Evolutionary conservation across 2,888 invertebrate species (phyloP).

Genomic region (Agonopterix heracliana): DNA sequence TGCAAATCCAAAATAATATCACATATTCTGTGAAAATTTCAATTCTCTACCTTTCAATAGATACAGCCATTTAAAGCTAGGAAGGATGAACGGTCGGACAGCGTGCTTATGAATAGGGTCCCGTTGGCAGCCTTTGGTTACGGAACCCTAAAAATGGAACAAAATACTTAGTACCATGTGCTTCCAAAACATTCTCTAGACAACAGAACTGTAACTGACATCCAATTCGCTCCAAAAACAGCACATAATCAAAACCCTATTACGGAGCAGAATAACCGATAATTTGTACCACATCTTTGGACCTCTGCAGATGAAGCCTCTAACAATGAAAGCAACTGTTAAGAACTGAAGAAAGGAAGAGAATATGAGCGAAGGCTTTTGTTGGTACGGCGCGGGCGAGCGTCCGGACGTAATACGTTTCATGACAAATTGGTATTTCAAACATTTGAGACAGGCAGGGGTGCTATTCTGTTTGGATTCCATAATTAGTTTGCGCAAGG

Average conservation of each 20-base stretch:
- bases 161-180: too few relatives aligned
- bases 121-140: too few relatives aligned
- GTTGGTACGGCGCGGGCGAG: neutral
- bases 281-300: constrained; percentile 28
- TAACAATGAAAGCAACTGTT: constrained; percentile 38
- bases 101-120: too few relatives aligned
- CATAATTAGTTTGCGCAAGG: neutral
- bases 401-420: constrained; percentile 32
- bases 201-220: too few relatives aligned
- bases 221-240: neutral
- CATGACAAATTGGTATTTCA: constrained; percentile 60
- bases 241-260: constrained; percentile 23
- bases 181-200: too few relatives aligned
- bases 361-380: constrained; percentile 8
- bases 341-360: constrained; percentile 27
- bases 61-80: too few relatives aligned
- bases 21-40: too few relatives aligned
- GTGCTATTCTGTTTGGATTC: neutral
- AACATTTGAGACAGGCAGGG: constrained; percentile 37
- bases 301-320: constrained; percentile 38
- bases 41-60: too few relatives aligned
- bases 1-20: too few relatives aligned
- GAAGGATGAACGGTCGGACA: too few relatives aligned
- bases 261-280: constrained; percentile 24
- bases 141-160: too few relatives aligned